Conservation (phyloP, 2,113 vertebrate genomes). For the Heteronetta atricapilla region DNA sequence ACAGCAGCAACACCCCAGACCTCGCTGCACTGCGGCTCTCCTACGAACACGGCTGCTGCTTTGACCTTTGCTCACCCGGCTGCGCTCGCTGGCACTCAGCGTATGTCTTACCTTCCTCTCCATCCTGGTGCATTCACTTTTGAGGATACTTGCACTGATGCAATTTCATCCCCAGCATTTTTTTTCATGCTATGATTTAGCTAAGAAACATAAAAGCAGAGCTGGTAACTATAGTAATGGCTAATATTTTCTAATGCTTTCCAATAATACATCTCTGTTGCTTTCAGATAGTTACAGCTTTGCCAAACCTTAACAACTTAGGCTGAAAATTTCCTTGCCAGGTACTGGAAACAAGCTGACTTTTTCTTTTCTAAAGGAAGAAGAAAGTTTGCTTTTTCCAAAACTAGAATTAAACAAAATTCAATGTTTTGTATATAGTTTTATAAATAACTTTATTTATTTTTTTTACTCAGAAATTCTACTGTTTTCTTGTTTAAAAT, state of each 20-base stretch:
- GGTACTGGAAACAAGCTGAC: slow-evolving; percentile 1
- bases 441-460: background rate
- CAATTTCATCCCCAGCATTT: background rate
- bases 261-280: background rate
- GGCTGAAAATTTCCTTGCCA: slow-evolving; percentile 19
- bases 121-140: background rate
- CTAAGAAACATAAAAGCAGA: background rate
- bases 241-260: slow-evolving; percentile 37
- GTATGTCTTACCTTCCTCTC: background rate
- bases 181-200: background rate
- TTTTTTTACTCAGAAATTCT: background rate
- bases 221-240: slow-evolving; percentile 40
- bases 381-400: background rate
- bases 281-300: background rate
- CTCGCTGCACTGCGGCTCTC: rapidly evolving
- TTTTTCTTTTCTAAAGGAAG: slow-evolving; percentile 5
- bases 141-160: background rate
- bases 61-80: background rate
- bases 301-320: slow-evolving; percentile 17
- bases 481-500: background rate
- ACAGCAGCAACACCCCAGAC: background rate
- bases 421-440: background rate
- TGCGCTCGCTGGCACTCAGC: background rate
- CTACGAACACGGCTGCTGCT: background rate
- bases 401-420: background rate